Evolutionary conservation across 2,797 vertebrate genomes (phyloP).

Genomic region (Pempheris klunzingeri): DNA sequence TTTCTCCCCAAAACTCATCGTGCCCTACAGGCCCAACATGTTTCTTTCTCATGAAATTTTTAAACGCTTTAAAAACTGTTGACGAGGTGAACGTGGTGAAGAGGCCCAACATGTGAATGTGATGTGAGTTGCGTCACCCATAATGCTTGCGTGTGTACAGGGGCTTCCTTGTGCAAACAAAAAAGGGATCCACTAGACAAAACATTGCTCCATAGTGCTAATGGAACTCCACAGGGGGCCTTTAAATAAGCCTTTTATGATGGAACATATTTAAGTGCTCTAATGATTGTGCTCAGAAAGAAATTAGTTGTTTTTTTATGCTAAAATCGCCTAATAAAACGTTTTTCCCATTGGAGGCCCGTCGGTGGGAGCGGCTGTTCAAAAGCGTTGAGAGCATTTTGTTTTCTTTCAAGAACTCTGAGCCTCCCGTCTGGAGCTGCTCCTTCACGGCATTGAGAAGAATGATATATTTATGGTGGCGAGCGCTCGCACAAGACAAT

Average conservation of each 20-base stretch:
- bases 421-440: background rate
- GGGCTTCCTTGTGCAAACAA: background rate
- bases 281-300: background rate
- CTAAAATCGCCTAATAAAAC: conserved; percentile 51
- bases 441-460: conserved; percentile 8
- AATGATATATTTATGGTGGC: conserved; percentile 45
- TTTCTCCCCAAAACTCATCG: background rate
- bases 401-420: conserved; percentile 11
- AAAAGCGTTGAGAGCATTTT: background rate
- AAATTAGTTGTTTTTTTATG: background rate
- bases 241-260: background rate
- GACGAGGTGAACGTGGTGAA: too few relatives aligned
- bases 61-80: too few relatives aligned
- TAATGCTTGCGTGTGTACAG: background rate
- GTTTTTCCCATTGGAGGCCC: background rate
- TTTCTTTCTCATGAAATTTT: too few relatives aligned
- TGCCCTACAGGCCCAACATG: too few relatives aligned
- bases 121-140: background rate
- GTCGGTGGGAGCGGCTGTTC: background rate
- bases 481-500: conserved; percentile 35
- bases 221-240: background rate
- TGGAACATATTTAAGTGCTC: background rate
- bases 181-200: background rate
- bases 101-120: background rate
- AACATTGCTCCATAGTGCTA: background rate